Evolutionary conservation across 2,797 vertebrate genomes (phyloP), one percentile per base, ranked within the genome.

Genomic region (Acomys russatus): DNA sequence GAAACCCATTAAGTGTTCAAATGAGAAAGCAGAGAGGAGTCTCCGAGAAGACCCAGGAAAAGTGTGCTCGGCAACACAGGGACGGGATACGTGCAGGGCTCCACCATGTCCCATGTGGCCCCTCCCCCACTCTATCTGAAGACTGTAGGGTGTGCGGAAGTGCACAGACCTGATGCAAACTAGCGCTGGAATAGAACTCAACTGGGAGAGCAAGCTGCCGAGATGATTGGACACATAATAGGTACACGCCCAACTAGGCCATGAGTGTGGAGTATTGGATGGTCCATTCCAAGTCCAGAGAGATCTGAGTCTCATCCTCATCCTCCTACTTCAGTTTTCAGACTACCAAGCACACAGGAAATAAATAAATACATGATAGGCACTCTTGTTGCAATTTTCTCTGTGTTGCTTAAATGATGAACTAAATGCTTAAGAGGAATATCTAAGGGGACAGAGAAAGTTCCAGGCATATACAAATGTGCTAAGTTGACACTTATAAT

Each of bases 1-100:
- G 96, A 97, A 96, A 93, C 90, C 88, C 74, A 73, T 96, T 96
- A 97, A 88, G 59, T 0, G 0, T 79, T 95, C 92, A 92, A 79
- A 94, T 73, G 82, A 95, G 88, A 86, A 94, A 77, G 85, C 84
- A 92, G 79, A 91, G 77, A 87, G 56, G 59, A 88, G 49, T 30
- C 59, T 86, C 25, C 12, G 15, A 70, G 80, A 91, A 71, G 0
- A 54, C 54, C 18, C 2, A 22, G 70, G 33, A 59, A 93, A 86
- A 80, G 54, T 1, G 0, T 51, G n/a, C 38, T 76, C 73, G 59
- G 59, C 44, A 3, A 49, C 73, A 59, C 11, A 25, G 49, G 22
- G 84, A 38, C 66, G 64, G 51, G 38, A 63, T 28, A 6, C 30
- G 17, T 61, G 63, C 61, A 25, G 30, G 35, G 0, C 2, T 20